Base-by-base conservation (phyloP, 2,113 vertebrate species). In the Cromileptes altivelis region DNA sequence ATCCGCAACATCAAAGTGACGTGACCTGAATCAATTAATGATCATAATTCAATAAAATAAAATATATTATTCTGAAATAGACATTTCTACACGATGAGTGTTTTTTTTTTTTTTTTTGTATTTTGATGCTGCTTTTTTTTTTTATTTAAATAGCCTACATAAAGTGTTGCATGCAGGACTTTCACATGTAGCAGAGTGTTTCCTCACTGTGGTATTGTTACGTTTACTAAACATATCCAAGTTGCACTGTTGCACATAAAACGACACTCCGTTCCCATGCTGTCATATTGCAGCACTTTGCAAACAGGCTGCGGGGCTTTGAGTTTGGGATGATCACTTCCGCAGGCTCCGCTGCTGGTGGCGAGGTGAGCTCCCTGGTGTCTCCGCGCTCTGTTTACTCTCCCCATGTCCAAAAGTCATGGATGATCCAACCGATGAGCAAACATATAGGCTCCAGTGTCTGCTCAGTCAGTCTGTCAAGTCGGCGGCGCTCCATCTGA, bases 381-480 rank as follows among this genome's bases (percentile, higher is more conserved):
- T 15, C 18, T 67, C 25, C 1, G 11, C 58, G 9, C 11, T 21
- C 25, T 89, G 82, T 92, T 87, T 78, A 81, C 76, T 73, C 23
- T 67, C 12, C 21, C 12, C 81, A n/a, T 52, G 89, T 88, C 84
- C 89, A 88, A 93, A 88, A 92, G 93, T 94, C 92, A 92, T 90
- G 89, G 80, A 76, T 61, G 63, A 67, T 50, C 30, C 33, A 3
- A 25, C 52, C 73, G n/a, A n/a, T 71, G 45, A 73, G 14, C 91
- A 93, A 89, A 91, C 85, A 73, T 4, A 23, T 12, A 45, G 42
- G 10, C 42, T 45, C 2, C 75, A 9, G 7, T 52, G 6, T 53
- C 15, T 81, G 62, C 58, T 75, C 57, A 21, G 25, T 42, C 40
- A 15, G 67, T 67, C 58, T 56, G 78, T 50, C 42, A 21, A 47